phyloP scores from a whole-genome alignment of 37 sponge, comb jelly and placozoan species.

The Amphimedon queenslandica region DNA sequence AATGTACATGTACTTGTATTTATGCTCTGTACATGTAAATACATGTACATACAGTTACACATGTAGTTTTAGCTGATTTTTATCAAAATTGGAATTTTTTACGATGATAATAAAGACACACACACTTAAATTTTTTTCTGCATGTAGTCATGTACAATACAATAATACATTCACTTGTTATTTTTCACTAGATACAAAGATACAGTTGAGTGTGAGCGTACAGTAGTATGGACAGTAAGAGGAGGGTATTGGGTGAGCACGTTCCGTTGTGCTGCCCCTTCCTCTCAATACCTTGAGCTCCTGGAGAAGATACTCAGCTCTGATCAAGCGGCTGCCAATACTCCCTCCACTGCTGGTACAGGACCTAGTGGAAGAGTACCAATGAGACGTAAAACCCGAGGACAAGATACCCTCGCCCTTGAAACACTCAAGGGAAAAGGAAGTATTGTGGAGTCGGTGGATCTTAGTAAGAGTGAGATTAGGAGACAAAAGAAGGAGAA shows the following conservation, averaged over 20 bases:
- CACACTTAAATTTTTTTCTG: too few relatives aligned
- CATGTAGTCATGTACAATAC: too few relatives aligned
- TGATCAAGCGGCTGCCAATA: not conserved
- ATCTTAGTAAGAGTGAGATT: constrained; percentile 68
- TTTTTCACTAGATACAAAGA: constrained; percentile 75
- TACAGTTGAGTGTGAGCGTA: constrained; percentile 70
- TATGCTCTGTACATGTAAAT: too few relatives aligned
- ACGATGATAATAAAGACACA: too few relatives aligned
- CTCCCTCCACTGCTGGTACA: constrained; percentile 15
- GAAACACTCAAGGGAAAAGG: not conserved
- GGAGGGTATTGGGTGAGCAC: constrained; percentile 39
- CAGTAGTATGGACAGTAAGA: constrained; percentile 66
- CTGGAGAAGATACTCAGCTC: constrained; percentile 28
- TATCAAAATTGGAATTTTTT: too few relatives aligned
- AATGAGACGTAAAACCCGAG: not conserved
- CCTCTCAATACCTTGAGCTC: constrained; percentile 26
- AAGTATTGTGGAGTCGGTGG: not conserved
- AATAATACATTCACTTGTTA: not conserved
- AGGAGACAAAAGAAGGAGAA: constrained; percentile 54
- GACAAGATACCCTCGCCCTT: not conserved
- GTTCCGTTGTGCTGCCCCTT: constrained; percentile 44
- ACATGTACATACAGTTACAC: not conserved
- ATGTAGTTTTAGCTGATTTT: too few relatives aligned
- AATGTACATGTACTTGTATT: too few relatives aligned
- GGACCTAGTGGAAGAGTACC: not conserved